A percentile compares a stretch with the other conserved stretches of the same genome.
Evolutionary conservation across 2,113 vertebrate genomes (phyloP).

Genomic region (Eidolon helvum): DNA sequence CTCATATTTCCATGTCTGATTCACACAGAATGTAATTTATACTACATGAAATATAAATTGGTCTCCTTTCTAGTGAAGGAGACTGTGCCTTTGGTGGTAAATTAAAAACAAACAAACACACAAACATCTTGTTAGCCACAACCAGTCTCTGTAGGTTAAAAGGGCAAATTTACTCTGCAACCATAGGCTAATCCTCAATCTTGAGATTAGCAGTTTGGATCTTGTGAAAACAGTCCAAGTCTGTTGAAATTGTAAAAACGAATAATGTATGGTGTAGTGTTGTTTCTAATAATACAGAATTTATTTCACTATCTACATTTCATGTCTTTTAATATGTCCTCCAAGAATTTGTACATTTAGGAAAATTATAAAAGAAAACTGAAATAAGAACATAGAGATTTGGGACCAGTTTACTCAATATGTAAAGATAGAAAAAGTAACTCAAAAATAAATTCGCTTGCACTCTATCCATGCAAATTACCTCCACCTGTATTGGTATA

Average conservation of each 20-base stretch:
- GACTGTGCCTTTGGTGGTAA: neutral
- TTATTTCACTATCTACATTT: neutral
- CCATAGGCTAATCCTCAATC: neutral
- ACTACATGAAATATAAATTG: neutral
- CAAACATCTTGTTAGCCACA: neutral
- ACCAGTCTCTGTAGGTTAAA: neutral
- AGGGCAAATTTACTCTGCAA: neutral
- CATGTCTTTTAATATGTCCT: neutral
- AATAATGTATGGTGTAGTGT: neutral
- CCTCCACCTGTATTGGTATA: neutral
- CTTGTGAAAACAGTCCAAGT: neutral
- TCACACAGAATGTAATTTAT: neutral
- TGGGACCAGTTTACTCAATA: neutral
- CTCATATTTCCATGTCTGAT: neutral
- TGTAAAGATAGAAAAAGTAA: neutral
- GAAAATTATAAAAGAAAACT: neutral
- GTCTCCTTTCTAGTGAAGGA: neutral
- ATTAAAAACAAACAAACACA: neutral
- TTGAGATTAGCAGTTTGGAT: neutral
- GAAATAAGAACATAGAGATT: neutral
- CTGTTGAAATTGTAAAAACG: slow-evolving; percentile 5
- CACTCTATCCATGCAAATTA: neutral
- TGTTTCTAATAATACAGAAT: neutral
- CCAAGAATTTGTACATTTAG: neutral
- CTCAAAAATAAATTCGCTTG: neutral